Evolutionary conservation across 2,113 vertebrate species (phyloP).

Genomic region (Ctenodactylus gundi): DNA sequence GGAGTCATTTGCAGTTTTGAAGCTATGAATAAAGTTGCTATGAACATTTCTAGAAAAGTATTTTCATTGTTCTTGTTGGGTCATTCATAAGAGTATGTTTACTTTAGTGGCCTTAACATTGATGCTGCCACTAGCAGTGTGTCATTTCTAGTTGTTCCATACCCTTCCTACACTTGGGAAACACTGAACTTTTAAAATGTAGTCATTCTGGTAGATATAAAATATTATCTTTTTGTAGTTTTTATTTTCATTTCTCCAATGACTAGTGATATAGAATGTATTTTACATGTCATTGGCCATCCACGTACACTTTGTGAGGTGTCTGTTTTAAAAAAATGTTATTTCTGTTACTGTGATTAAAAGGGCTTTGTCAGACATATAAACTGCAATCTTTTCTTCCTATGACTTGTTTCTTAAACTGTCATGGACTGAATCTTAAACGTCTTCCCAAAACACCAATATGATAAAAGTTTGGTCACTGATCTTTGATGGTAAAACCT

Average conservation of each 20-base stretch:
- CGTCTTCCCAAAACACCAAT: background rate
- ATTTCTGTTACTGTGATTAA: background rate
- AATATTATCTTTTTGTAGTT: background rate
- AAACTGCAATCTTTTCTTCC: background rate
- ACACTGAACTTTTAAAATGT: background rate
- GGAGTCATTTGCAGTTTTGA: background rate
- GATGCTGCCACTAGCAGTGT: background rate
- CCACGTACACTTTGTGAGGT: background rate
- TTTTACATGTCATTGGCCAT: background rate
- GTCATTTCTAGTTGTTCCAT: background rate
- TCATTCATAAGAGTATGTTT: background rate
- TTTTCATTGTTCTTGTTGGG: background rate
- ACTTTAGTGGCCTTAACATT: background rate
- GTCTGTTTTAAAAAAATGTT: conserved; percentile 13
- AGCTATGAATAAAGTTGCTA: background rate
- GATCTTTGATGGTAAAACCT: background rate
- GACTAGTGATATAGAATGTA: background rate
- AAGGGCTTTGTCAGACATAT: background rate
- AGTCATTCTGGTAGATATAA: background rate
- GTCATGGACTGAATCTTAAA: background rate
- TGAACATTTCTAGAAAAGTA: background rate
- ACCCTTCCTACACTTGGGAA: background rate
- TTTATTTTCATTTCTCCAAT: conserved; percentile 30
- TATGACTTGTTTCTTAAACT: background rate
- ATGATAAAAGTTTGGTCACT: background rate